Conservation (phyloP, 2,113 vertebrate species). For the Muntiacus muntjak region DNA sequence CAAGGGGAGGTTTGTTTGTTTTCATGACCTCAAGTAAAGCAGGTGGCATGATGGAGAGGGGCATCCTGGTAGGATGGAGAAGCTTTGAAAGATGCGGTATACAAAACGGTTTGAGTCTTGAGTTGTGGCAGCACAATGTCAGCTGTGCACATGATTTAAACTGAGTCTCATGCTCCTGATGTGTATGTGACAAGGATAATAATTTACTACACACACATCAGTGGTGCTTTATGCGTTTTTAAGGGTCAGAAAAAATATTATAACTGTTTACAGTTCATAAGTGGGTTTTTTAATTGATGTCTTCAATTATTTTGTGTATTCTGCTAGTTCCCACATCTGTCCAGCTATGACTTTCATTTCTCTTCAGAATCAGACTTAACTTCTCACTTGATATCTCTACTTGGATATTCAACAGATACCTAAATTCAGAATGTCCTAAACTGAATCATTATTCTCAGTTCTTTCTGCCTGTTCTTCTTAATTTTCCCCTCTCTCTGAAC, state of each 20-base stretch:
- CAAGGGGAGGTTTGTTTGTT: conserved; percentile 1
- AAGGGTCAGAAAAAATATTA: background rate
- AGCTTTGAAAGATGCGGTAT: background rate
- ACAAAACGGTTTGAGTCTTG: background rate
- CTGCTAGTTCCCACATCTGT: background rate
- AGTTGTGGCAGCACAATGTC: background rate
- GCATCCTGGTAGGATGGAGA: background rate
- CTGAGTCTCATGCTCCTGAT: background rate
- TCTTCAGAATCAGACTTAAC: background rate
- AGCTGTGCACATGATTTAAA: background rate
- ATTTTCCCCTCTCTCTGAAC: background rate
- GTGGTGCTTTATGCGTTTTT: background rate
- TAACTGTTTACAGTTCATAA: background rate
- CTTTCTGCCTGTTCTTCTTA: background rate
- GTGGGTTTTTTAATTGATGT: background rate
- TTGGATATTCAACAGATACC: background rate
- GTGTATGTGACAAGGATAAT: background rate
- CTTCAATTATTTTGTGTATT: background rate
- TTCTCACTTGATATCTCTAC: background rate
- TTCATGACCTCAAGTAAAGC: background rate
- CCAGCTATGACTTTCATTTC: background rate
- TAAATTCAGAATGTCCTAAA: background rate
- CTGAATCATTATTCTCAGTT: background rate
- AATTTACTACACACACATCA: background rate
- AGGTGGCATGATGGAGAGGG: background rate